A percentile compares a stretch with the other conserved stretches of the same genome.
phyloP scores from a whole-genome alignment of 2,113 vertebrate species.

The Spea bombifrons region DNA sequence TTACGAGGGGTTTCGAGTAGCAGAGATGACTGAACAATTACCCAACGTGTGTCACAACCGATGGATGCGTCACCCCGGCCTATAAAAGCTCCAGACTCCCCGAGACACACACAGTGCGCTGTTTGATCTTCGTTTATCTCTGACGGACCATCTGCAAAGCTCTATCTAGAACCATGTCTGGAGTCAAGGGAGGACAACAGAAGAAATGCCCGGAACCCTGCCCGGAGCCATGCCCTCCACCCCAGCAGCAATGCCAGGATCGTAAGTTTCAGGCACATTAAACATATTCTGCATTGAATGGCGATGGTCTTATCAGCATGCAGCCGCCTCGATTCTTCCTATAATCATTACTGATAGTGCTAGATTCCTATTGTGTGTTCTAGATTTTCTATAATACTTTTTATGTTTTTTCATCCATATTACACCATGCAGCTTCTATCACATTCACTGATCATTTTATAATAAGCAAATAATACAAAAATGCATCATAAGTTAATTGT shows the following conservation, averaged over 20 bases:
- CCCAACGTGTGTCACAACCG: neutral
- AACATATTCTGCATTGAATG: too few relatives aligned
- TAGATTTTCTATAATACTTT: too few relatives aligned
- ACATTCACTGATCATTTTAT: too few relatives aligned
- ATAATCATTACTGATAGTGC: too few relatives aligned
- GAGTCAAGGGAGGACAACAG: constrained; percentile 19
- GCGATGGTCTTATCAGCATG: too few relatives aligned
- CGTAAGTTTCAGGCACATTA: constrained; percentile 6
- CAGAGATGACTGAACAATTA: neutral
- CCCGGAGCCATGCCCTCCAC: constrained; percentile 20
- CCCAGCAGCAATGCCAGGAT: constrained; percentile 13
- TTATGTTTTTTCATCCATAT: too few relatives aligned
- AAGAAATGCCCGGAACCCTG: constrained; percentile 6
- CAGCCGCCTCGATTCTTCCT: too few relatives aligned
- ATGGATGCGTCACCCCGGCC: neutral
- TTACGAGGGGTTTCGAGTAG: neutral
- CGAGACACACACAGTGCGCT: too few relatives aligned
- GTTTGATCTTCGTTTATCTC: neutral
- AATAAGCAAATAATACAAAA: too few relatives aligned
- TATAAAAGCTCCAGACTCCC: neutral
- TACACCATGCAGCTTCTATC: too few relatives aligned
- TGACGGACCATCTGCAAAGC: neutral
- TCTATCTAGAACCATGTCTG: constrained; percentile 9
- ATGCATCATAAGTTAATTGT: too few relatives aligned
- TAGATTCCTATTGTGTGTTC: too few relatives aligned